Evolutionary conservation across 30 jellyfish, hydroid and myxozoan genomes (phyloP), one percentile per base, ranked within the genome.

Genomic region (Hydractinia symbiolongicarpus): DNA sequence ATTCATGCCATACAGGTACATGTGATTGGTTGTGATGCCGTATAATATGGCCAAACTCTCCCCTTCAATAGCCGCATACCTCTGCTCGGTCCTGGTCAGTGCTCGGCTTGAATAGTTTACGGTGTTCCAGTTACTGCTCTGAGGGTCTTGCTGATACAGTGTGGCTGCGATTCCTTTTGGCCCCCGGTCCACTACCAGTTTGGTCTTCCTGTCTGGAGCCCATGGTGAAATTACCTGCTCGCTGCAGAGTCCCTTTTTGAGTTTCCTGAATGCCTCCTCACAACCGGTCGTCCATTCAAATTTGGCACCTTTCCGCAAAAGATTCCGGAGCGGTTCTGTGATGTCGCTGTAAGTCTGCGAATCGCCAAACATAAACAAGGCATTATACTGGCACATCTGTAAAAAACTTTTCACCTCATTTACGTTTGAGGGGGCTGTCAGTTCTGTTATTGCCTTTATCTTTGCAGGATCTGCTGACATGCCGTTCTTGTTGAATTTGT

Each of bases 121-220:
- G 21, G 76, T 60, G 53, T 78, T 78, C 82, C 81, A 78, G 20
- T 78, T 51, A 5, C 86, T 81, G 4, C 62, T 5, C 40, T 78
- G 81, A 14, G 79, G 81, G 58, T 78, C 86, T 61, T 78, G 44
- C 53, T 78, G 86, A 64, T 54, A 62, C 73, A 62, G 51, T 61
- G 86, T 78, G n/a, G 81, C 86, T 30, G 81, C 72, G 14, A 78
- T 78, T 16, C 86, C 86, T 78, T n/a, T 50, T 50, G 84, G 84
- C 16, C 84, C 84, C 68, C 84, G 61, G 84, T 76, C 81, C n/a
- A 51, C 64, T 64, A 78, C 73, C 16, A 62, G 64, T 64, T 78
- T 64, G 16, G 86, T 78, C 53, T 61, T 54, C 8, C 86, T 40
- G 61, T 69, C 83, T 55, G 61, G 66, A 52, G 73, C 86, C 81